These are phyloP conservation scores for Drosophila murphyi DNA, from an alignment of 1,140 invertebrate genomes.

Conservation along the genomic window DNA sequence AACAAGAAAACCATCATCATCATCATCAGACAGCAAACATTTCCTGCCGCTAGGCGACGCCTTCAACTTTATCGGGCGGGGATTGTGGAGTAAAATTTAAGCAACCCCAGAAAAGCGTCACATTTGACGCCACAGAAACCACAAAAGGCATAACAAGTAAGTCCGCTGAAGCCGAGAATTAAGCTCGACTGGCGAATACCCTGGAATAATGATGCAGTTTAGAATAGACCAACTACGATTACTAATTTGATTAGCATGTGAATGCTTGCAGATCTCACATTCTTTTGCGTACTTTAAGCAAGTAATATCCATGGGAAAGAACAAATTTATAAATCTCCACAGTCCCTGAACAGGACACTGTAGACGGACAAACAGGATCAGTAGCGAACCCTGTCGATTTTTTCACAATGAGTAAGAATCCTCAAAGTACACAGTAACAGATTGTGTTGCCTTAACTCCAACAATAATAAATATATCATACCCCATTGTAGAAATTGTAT, in stretches of 20 bases:
- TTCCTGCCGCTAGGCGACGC: slow-evolving; percentile 58
- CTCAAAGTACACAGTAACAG: too few species aligned
- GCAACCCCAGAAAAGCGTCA: slow-evolving; percentile 39
- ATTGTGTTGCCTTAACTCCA: too few species aligned
- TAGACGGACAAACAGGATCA: too few species aligned
- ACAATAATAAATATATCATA: background rate
- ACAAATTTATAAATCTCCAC: background rate
- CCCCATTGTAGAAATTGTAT: background rate
- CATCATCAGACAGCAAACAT: slow-evolving; percentile 53
- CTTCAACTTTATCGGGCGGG: slow-evolving; percentile 18
- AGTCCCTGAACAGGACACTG: too few species aligned
- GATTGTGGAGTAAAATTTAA: slow-evolving; percentile 1
- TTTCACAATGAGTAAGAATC: too few species aligned
- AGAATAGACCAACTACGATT: background rate
- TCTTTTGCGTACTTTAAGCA: too few species aligned
- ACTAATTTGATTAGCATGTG: too few species aligned
- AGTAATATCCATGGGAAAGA: background rate
- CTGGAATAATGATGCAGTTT: slow-evolving; percentile 1
- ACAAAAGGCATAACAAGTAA: slow-evolving; percentile 28
- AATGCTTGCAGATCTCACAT: too few species aligned
- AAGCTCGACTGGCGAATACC: background rate
- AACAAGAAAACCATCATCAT: slow-evolving; percentile 58
- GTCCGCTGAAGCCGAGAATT: background rate
- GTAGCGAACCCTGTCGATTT: too few species aligned
- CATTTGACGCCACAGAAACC: slow-evolving; percentile 55